Evolutionary conservation across 2,113 vertebrate genomes (phyloP).

Genomic region (Rhipidura dahli): DNA sequence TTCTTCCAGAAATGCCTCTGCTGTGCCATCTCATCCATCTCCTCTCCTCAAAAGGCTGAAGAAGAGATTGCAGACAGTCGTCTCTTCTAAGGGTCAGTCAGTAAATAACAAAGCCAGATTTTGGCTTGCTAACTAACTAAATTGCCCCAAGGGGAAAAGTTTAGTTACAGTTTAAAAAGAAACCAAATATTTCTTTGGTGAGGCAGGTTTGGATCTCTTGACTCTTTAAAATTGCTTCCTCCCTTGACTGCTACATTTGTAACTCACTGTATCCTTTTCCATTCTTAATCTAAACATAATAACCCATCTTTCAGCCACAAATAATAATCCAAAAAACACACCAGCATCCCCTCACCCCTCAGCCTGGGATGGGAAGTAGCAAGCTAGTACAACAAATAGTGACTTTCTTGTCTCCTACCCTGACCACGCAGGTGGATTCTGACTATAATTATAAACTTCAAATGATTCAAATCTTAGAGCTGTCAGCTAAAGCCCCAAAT

Average conservation of each 20-base stretch:
- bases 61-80: background rate
- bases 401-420: background rate
- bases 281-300: slow-evolving; percentile 40
- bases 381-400: background rate
- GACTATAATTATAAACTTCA: background rate
- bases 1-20: background rate
- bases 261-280: slow-evolving; percentile 49
- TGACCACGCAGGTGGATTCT: background rate
- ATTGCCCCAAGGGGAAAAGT: background rate
- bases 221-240: slow-evolving; percentile 51
- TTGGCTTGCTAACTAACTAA: background rate
- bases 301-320: background rate
- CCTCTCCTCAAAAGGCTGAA: background rate
- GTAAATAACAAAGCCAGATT: slow-evolving; percentile 12
- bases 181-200: slow-evolving; percentile 49
- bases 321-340: slow-evolving; percentile 1
- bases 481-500: background rate
- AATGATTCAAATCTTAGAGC: background rate
- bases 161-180: slow-evolving; percentile 40
- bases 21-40: background rate
- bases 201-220: slow-evolving; percentile 29
- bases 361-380: background rate
- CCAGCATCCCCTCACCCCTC: background rate
- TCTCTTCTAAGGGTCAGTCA: background rate
- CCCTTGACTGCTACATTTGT: slow-evolving; percentile 26